A percentile compares a stretch with the other conserved stretches of the same genome.
Evolutionary conservation across 1,140 invertebrate species (phyloP).

Genomic region (Halyomorpha halys): DNA sequence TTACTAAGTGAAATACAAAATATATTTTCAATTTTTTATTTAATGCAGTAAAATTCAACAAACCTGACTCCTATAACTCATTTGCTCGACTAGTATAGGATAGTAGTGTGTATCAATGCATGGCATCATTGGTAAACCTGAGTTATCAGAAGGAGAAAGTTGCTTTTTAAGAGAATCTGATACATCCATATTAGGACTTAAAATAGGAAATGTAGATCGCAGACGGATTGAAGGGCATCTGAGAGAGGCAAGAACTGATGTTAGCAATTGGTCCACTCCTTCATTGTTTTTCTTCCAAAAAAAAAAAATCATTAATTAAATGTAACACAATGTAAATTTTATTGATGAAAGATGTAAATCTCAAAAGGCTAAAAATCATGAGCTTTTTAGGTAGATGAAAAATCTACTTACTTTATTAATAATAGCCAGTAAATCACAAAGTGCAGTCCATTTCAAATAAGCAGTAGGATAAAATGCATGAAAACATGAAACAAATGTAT

Average conservation of each 20-base stretch:
- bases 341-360: neutral
- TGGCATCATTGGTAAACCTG: constrained; percentile 56
- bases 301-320: neutral
- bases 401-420: constrained; percentile 57
- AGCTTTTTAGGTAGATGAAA: neutral
- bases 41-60: constrained; percentile 13
- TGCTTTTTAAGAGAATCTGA: constrained; percentile 42
- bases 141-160: constrained; percentile 57
- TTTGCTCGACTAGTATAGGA: constrained; percentile 70
- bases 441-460: constrained; percentile 80
- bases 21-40: neutral
- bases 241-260: constrained; percentile 68
- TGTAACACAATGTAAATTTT: neutral
- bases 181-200: constrained; percentile 35
- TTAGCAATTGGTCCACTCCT: constrained; percentile 53
- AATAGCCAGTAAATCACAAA: constrained; percentile 73
- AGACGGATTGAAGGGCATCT: constrained; percentile 68
- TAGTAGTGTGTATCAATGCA: constrained; percentile 61
- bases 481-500: constrained; percentile 83
- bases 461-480: constrained; percentile 94
- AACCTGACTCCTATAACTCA: constrained; percentile 61
- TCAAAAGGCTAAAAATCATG: too few relatives aligned
- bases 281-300: constrained; percentile 31
- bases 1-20: neutral
- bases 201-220: constrained; percentile 63